Base-by-base conservation (phyloP, 2,113 vertebrate genomes). In the Ictalurus furcatus region DNA sequence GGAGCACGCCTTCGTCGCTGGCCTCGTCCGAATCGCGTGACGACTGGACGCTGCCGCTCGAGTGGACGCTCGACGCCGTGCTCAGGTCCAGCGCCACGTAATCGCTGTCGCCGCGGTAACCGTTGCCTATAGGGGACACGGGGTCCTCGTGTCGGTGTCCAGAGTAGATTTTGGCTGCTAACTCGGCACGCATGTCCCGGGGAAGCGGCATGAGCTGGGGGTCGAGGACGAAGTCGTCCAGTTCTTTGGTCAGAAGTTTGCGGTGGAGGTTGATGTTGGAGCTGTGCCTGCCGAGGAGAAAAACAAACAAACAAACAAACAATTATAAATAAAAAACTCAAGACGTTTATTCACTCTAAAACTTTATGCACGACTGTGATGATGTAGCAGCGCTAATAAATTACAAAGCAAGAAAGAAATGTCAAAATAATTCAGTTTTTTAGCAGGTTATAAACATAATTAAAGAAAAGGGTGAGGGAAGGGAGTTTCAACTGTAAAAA, bases 191-290 rank as follows among this genome's bases (percentile, higher is more conserved):
- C 93, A 99, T 97, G 96, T 98, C 97, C 95, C 97, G 97, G 95
- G 97, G 97, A 95, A 99, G 96, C 91, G 97, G 96, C 91, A 97
- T 96, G 94, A 98, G 97, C 95, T 97, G 97, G 88, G 97, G 96
- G 95, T 99, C 98, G 95, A 99, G 96, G 94, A 98, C 97, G 95
- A 99, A 99, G 95, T 99, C 98, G 96, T 99, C 98, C 96, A 99
- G 97, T 97, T 99, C 98, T 98, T 99, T 99, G 98, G 98, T 99
- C 97, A 99, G 97, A 96, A 99, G 97, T 99, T 99, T 99, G 94
- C 98, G 98, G 93, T 99, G 98, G 93, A 99, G 97, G 94, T 99
- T 99, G 96, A 99, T 99, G 96, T 99, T 99, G 96, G 98, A 98
- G 96, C 98, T 99, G 96, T 99, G 98, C 97, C 98, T 99, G 94